A percentile compares a stretch with the other conserved stretches of the same genome.
Conservation (phyloP, 1,140 invertebrate species). For the Caerostris extrusa region DNA sequence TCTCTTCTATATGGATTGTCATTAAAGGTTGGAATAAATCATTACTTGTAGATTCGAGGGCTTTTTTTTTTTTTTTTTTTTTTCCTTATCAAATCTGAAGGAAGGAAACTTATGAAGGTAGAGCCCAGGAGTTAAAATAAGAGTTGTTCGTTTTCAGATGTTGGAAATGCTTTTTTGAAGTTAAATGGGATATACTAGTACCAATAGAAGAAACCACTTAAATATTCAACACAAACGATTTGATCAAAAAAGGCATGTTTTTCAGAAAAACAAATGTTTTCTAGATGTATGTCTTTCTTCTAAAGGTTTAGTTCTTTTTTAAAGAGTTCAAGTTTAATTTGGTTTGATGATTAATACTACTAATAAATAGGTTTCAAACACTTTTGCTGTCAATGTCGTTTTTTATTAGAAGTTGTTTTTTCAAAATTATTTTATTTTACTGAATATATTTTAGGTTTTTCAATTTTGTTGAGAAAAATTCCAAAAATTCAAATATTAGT, state of each 20-base stretch:
- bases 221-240: background rate
- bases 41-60: slow-evolving; percentile 54
- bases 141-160: slow-evolving; percentile 22
- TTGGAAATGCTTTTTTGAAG: background rate
- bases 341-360: background rate
- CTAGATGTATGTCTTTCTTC: background rate
- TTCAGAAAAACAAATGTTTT: background rate
- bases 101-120: slow-evolving; percentile 24
- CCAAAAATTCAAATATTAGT: too few relatives aligned
- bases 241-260: background rate
- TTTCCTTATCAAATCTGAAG: slow-evolving; percentile 38
- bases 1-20: slow-evolving; percentile 43
- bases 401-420: too few relatives aligned
- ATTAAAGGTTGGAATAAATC: slow-evolving; percentile 63
- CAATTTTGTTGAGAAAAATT: too few relatives aligned
- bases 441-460: too few relatives aligned
- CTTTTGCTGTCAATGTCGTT: too few relatives aligned
- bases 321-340: background rate
- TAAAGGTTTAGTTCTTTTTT: background rate
- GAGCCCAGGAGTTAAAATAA: background rate
- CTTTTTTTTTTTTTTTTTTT: slow-evolving; percentile 34
- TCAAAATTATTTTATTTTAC: too few relatives aligned
- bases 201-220: slow-evolving; percentile 1
- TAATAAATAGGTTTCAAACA: background rate
- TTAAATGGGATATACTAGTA: background rate